A percentile compares a stretch with the other conserved stretches of the same genome.
These are phyloP conservation scores for Antheraea yamamai DNA, from an alignment of 2,888 invertebrate species.

Conservation along the genomic window DNA sequence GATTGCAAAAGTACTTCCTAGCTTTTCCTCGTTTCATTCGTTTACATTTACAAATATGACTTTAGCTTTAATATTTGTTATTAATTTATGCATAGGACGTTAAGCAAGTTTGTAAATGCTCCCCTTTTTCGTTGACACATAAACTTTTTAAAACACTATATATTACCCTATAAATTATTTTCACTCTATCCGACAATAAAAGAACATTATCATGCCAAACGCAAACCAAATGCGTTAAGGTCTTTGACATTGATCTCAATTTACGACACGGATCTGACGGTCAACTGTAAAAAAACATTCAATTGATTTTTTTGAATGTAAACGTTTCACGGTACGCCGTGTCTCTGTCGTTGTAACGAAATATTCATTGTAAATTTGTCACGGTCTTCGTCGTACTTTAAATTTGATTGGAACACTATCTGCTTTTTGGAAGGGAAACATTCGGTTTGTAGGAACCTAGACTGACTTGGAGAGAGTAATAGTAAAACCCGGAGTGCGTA, in stretches of 20 bases:
- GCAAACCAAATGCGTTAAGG: conserved; percentile 16
- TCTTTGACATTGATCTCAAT: conserved; percentile 37
- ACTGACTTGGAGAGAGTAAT: too few species aligned
- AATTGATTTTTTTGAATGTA: conserved; percentile 23
- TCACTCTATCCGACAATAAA: not conserved
- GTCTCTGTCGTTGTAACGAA: conserved; percentile 4
- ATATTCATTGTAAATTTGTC: conserved; percentile 2
- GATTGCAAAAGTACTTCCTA: not conserved
- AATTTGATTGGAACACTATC: not conserved
- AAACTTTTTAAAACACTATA: too few species aligned
- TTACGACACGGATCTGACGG: conserved; percentile 26
- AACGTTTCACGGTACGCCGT: conserved; percentile 25
- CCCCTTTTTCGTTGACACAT: too few species aligned
- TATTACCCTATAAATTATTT: too few species aligned
- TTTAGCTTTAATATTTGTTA: not conserved
- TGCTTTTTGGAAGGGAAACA: not conserved
- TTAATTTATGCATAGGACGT: too few species aligned
- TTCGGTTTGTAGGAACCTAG: too few species aligned
- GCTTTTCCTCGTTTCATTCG: not conserved
- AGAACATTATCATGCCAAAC: conserved; percentile 1
- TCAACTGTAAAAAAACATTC: conserved; percentile 24
- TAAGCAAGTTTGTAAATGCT: too few species aligned
- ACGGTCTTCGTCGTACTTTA: not conserved
- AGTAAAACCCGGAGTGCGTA: too few species aligned
- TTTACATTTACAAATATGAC: not conserved